A percentile compares a stretch with the other conserved stretches of the same genome.
These are phyloP conservation scores for Leptopilina boulardi DNA, from an alignment of 1,140 invertebrate species.

Conservation along the genomic window DNA sequence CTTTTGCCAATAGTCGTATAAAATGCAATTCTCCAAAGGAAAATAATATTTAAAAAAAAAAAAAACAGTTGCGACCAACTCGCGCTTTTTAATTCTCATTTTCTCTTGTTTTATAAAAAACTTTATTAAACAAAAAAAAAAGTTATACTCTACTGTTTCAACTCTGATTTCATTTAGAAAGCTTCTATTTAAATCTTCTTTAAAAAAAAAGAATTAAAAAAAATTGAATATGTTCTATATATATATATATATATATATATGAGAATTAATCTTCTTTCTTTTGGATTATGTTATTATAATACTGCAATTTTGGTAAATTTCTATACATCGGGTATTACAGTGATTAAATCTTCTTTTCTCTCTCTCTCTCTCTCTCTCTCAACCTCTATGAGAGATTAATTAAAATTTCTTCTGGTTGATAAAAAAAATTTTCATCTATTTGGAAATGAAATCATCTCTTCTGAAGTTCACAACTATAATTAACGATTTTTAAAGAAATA, in stretches of 20 bases:
- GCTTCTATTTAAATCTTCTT: neutral
- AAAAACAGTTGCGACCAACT: neutral
- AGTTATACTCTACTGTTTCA: neutral
- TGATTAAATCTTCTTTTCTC: neutral
- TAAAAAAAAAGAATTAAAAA: neutral
- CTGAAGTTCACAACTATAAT: too few relatives aligned
- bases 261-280: conserved; percentile 4
- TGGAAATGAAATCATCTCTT: too few relatives aligned
- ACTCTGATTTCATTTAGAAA: neutral
- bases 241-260: too few relatives aligned
- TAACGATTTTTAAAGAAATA: too few relatives aligned
- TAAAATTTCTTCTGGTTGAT: conserved; percentile 11
- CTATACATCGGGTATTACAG: neutral
- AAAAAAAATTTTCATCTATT: too few relatives aligned
- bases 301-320: neutral
- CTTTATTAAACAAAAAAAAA: neutral
- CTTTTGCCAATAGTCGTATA: neutral
- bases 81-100: conserved; percentile 7
- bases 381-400: neutral
- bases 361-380: too few relatives aligned
- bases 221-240: too few relatives aligned
- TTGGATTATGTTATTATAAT: neutral
- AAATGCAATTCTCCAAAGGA: neutral
- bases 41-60: conserved; percentile 27
- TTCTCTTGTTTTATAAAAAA: too few relatives aligned